Evolutionary conservation across 1,140 invertebrate genomes (phyloP).

Genomic region (Heliconius himera): DNA sequence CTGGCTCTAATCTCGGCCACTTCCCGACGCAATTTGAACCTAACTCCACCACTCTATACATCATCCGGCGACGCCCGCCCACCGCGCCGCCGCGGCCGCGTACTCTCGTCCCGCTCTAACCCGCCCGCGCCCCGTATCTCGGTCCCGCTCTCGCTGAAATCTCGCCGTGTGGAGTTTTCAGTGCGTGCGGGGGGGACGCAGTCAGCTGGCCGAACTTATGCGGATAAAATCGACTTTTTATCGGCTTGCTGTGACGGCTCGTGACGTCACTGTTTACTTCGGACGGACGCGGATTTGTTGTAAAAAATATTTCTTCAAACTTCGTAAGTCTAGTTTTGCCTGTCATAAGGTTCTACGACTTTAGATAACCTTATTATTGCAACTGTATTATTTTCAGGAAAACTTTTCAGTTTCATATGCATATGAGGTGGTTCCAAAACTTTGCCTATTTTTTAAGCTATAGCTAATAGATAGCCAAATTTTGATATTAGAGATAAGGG

Average conservation of each 20-base stretch:
- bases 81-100: slow-evolving; percentile 58
- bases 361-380: no score
- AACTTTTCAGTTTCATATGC: neutral
- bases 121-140: slow-evolving; percentile 18
- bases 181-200: slow-evolving; percentile 65
- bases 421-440: neutral
- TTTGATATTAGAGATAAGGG: neutral
- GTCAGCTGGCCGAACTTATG: slow-evolving; percentile 80
- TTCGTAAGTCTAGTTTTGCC: neutral
- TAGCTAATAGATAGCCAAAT: neutral
- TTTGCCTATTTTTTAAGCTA: neutral
- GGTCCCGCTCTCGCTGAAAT: slow-evolving; percentile 66
- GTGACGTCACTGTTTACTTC: slow-evolving; percentile 81
- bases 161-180: slow-evolving; percentile 70
- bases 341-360: neutral
- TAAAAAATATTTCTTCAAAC: neutral
- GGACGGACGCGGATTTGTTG: slow-evolving; percentile 55
- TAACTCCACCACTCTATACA: slow-evolving; percentile 86
- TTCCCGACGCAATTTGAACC: slow-evolving; percentile 86
- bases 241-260: slow-evolving; percentile 75
- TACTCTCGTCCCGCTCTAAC: slow-evolving; percentile 59
- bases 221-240: slow-evolving; percentile 81
- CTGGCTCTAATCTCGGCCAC: slow-evolving; percentile 85
- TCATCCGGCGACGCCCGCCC: slow-evolving; percentile 81
- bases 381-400: no score